Conservation (phyloP, 2,888 invertebrate genomes). For the Leptothorax acervorum region DNA sequence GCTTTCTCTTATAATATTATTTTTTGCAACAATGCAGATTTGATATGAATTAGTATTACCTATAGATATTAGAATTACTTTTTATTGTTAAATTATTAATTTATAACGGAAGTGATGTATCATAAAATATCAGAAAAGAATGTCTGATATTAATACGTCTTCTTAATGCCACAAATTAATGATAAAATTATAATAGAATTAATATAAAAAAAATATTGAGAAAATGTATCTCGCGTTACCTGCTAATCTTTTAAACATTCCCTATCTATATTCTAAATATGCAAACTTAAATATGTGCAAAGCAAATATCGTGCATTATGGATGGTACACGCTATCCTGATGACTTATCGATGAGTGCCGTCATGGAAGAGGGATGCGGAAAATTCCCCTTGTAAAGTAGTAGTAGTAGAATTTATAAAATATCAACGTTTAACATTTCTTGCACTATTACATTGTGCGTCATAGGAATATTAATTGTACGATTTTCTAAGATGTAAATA, state of each 20-base stretch:
- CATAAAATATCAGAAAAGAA: neutral
- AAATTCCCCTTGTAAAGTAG: neutral
- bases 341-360: constrained; percentile 25
- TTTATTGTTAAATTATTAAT: neutral
- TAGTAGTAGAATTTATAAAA: constrained; percentile 1
- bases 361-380: constrained; percentile 28
- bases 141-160: neutral
- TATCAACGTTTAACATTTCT: neutral
- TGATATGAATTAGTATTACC: neutral
- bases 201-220: neutral
- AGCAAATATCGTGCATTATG: constrained; percentile 42
- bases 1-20: neutral
- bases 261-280: constrained; percentile 30
- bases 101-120: neutral
- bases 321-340: constrained; percentile 29
- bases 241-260: constrained; percentile 21
- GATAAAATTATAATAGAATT: neutral
- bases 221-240: constrained; percentile 7
- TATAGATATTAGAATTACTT: neutral
- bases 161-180: neutral
- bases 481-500: neutral
- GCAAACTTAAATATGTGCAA: constrained; percentile 30
- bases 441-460: neutral
- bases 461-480: neutral
- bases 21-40: neutral